Conservation (phyloP, 2,797 vertebrate genomes). For the Gobionotothen gibberifrons region DNA sequence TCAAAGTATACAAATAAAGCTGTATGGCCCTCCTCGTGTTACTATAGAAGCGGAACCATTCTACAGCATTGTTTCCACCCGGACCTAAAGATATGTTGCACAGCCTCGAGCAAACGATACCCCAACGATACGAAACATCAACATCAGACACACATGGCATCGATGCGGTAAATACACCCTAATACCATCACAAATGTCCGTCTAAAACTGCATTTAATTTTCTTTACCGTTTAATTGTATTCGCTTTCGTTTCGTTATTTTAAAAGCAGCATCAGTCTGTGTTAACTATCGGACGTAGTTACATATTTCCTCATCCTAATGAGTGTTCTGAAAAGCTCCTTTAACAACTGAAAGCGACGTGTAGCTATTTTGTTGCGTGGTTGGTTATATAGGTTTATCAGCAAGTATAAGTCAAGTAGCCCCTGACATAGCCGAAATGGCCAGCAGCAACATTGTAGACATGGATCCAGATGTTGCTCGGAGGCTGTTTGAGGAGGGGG, state of each 20-base stretch:
- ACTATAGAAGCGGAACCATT: slow-evolving; percentile 28
- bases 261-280: background rate
- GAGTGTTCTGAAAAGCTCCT: background rate
- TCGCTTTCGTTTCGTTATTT: too few relatives aligned
- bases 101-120: slow-evolving; percentile 19
- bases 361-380: background rate
- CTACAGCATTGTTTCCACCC: slow-evolving; percentile 31
- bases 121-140: slow-evolving; percentile 6
- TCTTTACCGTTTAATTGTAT: too few relatives aligned
- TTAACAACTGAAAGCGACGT: background rate
- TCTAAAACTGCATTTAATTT: background rate
- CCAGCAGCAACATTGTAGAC: slow-evolving; percentile 58
- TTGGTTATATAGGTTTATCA: background rate
- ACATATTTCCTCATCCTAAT: background rate
- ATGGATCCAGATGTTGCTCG: slow-evolving; percentile 91
- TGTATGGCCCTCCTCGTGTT: too few relatives aligned
- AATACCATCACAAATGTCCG: background rate
- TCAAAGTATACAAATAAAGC: too few relatives aligned
- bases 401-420: background rate
- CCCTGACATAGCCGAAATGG: slow-evolving; percentile 63
- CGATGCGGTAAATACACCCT: accelerated
- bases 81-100: slow-evolving; percentile 10
- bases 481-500: slow-evolving; percentile 92
- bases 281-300: background rate
- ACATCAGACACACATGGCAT: background rate